Conservation (phyloP, 2,888 invertebrate species). For the Pammene aurita region DNA sequence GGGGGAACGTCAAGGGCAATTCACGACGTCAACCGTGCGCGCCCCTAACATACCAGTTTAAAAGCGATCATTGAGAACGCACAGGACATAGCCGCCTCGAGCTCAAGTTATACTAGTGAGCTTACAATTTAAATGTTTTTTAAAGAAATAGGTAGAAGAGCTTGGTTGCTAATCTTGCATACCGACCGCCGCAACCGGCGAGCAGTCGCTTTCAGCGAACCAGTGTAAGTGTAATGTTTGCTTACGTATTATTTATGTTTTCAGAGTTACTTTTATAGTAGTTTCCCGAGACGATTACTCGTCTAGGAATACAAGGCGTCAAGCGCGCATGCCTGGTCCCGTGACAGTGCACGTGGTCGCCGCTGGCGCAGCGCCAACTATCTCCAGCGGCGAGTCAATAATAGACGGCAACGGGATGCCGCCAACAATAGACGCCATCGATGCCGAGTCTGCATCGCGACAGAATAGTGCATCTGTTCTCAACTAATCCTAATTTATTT, state of each 20-base stretch:
- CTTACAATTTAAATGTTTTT: background rate
- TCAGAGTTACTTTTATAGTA: background rate
- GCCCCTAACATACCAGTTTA: background rate
- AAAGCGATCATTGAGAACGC: background rate
- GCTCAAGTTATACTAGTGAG: background rate
- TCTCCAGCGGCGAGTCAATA: conserved; percentile 83
- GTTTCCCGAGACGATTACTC: background rate
- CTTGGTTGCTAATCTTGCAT: background rate
- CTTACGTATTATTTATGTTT: background rate
- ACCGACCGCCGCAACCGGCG: background rate
- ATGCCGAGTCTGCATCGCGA: conserved; percentile 52
- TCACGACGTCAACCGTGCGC: conserved; percentile 42
- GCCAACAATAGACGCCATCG: conserved; percentile 81
- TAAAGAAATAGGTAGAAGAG: background rate
- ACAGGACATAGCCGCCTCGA: background rate
- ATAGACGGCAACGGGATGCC: conserved; percentile 81
- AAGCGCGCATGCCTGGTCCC: conserved; percentile 68
- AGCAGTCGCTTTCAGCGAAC: background rate
- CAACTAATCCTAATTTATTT: conserved; percentile 12
- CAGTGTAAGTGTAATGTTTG: background rate
- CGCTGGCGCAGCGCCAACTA: conserved; percentile 78
- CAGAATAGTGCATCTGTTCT: conserved; percentile 43
- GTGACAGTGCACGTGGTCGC: conserved; percentile 80
- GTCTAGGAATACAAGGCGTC: conserved; percentile 33
- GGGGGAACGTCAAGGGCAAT: conserved; percentile 48